Evolutionary conservation across 2,888 invertebrate species (phyloP).

Genomic region (Sarcophaga carnaria): DNA sequence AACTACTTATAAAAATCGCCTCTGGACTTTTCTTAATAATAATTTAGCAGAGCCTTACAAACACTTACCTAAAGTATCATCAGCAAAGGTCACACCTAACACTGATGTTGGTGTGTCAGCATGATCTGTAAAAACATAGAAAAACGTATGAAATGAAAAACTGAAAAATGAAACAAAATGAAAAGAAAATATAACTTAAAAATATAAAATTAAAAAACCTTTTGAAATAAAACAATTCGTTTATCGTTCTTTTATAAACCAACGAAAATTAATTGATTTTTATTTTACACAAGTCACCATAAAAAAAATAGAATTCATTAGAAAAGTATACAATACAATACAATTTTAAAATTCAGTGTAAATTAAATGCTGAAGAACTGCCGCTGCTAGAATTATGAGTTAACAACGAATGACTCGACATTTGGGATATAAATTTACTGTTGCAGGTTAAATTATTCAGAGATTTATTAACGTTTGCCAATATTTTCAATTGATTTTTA

Average conservation of each 20-base stretch:
- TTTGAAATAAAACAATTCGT: slow-evolving; percentile 18
- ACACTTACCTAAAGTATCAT: slow-evolving; percentile 71
- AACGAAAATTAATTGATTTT: not conserved
- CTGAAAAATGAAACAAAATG: slow-evolving; percentile 44
- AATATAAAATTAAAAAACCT: slow-evolving; percentile 23
- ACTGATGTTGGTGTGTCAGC: slow-evolving; percentile 59
- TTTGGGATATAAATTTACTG: slow-evolving; percentile 55
- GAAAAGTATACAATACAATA: slow-evolving; percentile 25
- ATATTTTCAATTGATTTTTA: slow-evolving; percentile 73
- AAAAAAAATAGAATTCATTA: slow-evolving; percentile 5
- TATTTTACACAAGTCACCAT: slow-evolving; percentile 30
- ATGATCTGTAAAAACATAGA: slow-evolving; percentile 62
- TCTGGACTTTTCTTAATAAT: no score
- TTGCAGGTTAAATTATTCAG: slow-evolving; percentile 69
- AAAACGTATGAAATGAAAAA: slow-evolving; percentile 37
- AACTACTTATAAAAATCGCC: no score
- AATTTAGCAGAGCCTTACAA: not conserved
- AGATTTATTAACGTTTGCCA: slow-evolving; percentile 76
- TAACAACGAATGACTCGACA: not conserved
- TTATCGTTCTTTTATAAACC: slow-evolving; percentile 9
- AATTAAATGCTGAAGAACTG: slow-evolving; percentile 12
- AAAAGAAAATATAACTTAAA: slow-evolving; percentile 32
- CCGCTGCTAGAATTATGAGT: not conserved
- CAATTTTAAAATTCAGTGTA: slow-evolving; percentile 36
- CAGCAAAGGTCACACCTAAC: slow-evolving; percentile 64